Base-by-base conservation (phyloP, 2,888 invertebrate species). In the Orthosia incerta region DNA sequence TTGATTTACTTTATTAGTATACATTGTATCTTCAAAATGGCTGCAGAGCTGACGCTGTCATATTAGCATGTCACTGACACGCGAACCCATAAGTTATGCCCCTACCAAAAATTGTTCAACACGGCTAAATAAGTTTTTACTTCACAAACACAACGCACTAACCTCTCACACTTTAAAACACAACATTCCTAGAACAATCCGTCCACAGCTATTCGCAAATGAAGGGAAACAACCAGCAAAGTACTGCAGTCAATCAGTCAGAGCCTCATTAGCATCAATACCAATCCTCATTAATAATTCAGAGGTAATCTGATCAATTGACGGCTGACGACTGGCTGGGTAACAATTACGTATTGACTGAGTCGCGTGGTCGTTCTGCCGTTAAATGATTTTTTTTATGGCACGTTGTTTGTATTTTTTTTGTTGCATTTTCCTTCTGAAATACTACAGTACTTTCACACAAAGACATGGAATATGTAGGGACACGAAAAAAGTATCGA, bases 281-380 rank as follows among this genome's bases (percentile, higher is more conserved):
- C 77, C 71, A 76, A 31, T 63, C 60, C 82, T 79, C 88, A 88
- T 91, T 83, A 86, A 89, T 89, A 86, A 85, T 89, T 86, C 86
- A 89, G 65, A 71, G 39, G 70, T 84, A 88, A 89, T 88, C 82
- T 81, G 83, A 85, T 87, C 86, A 88, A 90, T 88, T 86, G 82
- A 72, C 26, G 31, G 18, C 12, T 72, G 59, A 65, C 73, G 31
- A 63, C 50, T 48, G 46, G 55, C 50, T n/a, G 39, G 57, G 56
- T 56, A 39, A 67, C 74, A 55, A 82, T 83, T 73, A 80, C 73
- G 62, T 66, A 66, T 62, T 62, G 46, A 70, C 51, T 65, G 31
- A 69, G 15, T 69, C 23, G 16, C 57, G 20, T 62, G 13, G 18
- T 31, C 15, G 18, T 18, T 62, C 3, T 57, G 48, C 71, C 23